These are phyloP conservation scores for Drosophila lacicola DNA, from an alignment of 2,888 invertebrate genomes.

Conservation along the genomic window DNA sequence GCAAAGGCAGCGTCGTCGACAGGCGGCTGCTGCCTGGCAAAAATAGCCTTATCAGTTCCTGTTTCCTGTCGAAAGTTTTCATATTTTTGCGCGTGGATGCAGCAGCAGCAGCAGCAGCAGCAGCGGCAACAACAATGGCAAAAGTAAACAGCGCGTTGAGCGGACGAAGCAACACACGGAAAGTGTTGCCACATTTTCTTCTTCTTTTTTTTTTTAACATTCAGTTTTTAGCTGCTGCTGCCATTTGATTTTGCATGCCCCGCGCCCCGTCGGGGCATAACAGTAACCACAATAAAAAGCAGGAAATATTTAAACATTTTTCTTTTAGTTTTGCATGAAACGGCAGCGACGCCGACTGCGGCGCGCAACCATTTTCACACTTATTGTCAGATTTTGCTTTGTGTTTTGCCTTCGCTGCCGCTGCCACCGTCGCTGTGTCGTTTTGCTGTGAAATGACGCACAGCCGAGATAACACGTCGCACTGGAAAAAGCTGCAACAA, in stretches of 20 bases:
- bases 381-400: constrained; percentile 81
- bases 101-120: constrained; percentile 28
- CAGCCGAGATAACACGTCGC: constrained; percentile 81
- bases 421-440: constrained; percentile 25
- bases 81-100: constrained; percentile 79
- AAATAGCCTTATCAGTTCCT: constrained; percentile 84
- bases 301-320: constrained; percentile 84
- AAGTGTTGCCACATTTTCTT: constrained; percentile 72
- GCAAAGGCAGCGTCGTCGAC: constrained; percentile 47
- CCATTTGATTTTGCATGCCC: constrained; percentile 35
- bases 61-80: constrained; percentile 85
- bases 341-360: constrained; percentile 38
- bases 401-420: constrained; percentile 58
- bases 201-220: constrained; percentile 18
- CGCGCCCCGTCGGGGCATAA: constrained; percentile 16
- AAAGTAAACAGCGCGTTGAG: constrained; percentile 65
- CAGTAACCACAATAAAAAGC: constrained; percentile 78
- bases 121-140: constrained; percentile 57
- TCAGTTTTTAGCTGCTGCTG: constrained; percentile 13
- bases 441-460: constrained; percentile 81
- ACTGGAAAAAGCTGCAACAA: constrained; percentile 69
- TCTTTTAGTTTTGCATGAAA: constrained; percentile 80
- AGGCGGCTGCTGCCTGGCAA: constrained; percentile 70
- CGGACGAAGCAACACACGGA: constrained; percentile 72
- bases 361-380: constrained; percentile 75